These are phyloP conservation scores for Norana najaformis DNA, from an alignment of 2,888 invertebrate species.

Conservation along the genomic window DNA sequence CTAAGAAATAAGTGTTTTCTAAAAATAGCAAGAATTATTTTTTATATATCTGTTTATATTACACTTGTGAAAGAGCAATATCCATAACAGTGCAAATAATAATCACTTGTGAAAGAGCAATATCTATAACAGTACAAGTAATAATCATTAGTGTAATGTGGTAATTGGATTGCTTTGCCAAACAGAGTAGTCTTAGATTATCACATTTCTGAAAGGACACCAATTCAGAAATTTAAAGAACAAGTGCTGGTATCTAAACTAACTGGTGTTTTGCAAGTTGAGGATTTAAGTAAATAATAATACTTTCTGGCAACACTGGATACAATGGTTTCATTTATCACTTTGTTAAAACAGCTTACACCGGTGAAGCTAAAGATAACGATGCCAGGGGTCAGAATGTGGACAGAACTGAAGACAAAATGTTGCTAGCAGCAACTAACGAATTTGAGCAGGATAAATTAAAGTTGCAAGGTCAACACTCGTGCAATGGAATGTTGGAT, in stretches of 20 bases:
- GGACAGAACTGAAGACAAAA: neutral
- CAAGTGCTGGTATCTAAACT: too few species aligned
- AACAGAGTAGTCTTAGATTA: neutral
- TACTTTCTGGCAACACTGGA: too few species aligned
- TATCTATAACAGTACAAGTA: neutral
- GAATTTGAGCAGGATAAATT: neutral
- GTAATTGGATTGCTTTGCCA: too few species aligned
- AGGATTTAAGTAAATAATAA: too few species aligned
- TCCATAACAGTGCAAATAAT: neutral
- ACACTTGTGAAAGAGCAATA: neutral
- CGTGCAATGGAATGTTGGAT: neutral
- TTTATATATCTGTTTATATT: neutral
- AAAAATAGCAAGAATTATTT: neutral
- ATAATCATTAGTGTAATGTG: neutral
- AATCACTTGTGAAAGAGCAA: neutral
- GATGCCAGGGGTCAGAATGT: neutral
- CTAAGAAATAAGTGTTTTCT: neutral
- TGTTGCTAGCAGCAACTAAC: neutral
- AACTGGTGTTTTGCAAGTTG: too few species aligned
- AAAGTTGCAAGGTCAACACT: neutral
- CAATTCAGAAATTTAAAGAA: too few species aligned
- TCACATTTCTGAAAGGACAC: too few species aligned
- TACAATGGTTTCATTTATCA: neutral
- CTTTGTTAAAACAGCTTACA: conserved; percentile 7
- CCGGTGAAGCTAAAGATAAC: neutral